phyloP scores from a whole-genome alignment of 2,113 vertebrate species.

The Alexandromys fortis region DNA sequence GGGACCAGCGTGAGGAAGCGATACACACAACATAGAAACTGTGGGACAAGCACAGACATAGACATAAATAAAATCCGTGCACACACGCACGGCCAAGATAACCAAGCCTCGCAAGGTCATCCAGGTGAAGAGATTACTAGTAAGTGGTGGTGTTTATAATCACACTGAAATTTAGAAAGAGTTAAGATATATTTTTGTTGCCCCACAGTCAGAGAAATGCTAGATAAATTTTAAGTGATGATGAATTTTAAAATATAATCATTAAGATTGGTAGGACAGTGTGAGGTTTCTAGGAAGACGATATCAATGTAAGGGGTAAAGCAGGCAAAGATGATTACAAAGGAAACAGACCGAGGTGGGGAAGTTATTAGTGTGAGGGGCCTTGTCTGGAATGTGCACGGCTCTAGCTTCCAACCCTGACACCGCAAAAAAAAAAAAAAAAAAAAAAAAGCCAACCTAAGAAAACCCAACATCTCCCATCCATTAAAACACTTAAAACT shows the following conservation, averaged over 20 bases:
- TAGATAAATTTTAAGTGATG: background rate
- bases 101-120: background rate
- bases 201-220: background rate
- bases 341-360: background rate
- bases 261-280: background rate
- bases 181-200: background rate
- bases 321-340: background rate
- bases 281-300: background rate
- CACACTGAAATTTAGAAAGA: background rate
- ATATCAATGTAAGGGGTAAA: background rate
- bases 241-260: background rate
- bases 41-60: background rate
- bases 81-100: too few relatives aligned
- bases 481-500: background rate
- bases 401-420: background rate
- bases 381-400: background rate
- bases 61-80: too few relatives aligned
- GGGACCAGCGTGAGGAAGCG: background rate
- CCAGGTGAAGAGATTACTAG: background rate
- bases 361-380: background rate
- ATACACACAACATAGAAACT: background rate
- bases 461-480: too few relatives aligned
- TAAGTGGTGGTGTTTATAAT: background rate
- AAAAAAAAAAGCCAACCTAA: background rate
- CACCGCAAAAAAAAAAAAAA: background rate